Conservation (phyloP, 2,797 vertebrate genomes). For the Manis javanica region DNA sequence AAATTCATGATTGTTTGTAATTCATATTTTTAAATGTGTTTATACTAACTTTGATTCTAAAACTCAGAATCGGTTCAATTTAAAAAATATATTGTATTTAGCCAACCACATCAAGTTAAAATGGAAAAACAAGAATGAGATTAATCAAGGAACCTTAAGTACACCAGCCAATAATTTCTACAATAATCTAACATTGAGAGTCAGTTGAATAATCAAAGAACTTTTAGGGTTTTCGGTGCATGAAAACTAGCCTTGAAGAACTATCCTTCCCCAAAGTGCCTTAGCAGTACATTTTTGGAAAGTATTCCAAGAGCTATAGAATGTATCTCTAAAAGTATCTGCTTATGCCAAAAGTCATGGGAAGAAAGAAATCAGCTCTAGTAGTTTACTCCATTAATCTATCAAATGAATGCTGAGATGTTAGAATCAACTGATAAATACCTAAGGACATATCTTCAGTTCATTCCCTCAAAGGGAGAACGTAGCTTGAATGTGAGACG, state of each 20-base stretch:
- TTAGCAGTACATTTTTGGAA: constrained; percentile 18
- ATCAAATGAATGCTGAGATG: constrained; percentile 41
- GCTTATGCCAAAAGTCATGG: not conserved
- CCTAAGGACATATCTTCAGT: constrained; percentile 6
- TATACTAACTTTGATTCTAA: not conserved
- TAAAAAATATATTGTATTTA: not conserved
- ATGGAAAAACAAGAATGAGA: not conserved
- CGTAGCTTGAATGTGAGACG: not conserved
- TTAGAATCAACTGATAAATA: constrained; percentile 61
- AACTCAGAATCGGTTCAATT: not conserved
- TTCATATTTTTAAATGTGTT: not conserved
- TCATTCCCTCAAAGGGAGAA: constrained; percentile 21
- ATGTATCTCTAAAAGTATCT: constrained; percentile 42
- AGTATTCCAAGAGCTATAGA: not conserved
- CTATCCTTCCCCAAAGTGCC: not conserved
- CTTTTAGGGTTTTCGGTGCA: not conserved
- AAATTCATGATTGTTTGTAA: not conserved
- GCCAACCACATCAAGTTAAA: not conserved
- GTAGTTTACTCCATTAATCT: constrained; percentile 37
- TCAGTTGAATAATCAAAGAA: not conserved
- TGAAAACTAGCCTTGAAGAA: constrained; percentile 15
- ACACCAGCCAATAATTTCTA: not conserved
- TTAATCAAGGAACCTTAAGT: not conserved
- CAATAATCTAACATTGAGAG: not conserved
- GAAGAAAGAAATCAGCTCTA: constrained; percentile 52